Base-by-base conservation (phyloP, 2,888 invertebrate genomes). In the Tridacna crocea region DNA sequence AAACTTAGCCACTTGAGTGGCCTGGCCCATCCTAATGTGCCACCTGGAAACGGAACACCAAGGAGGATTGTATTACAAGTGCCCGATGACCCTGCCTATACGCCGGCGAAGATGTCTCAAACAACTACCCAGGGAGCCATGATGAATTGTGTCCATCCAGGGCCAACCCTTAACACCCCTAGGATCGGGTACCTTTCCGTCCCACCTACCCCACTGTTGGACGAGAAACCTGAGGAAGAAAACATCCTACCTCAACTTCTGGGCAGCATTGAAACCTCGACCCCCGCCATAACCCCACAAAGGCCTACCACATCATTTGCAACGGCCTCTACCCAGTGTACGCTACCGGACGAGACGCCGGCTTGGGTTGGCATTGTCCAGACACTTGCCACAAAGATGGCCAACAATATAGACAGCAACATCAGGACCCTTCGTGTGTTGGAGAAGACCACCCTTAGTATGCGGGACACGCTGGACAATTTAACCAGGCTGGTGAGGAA, bases 401-500 rank as follows among this genome's bases (percentile, higher is more conserved):
- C 12, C 26, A 4, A 63, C 12, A 19, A 46, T n/a, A 15, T 47
- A 22, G 47, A 68, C 19, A 47, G 27, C 3, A 68, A 47, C 47
- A 68, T 22, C 8, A 46, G 48, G 47, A 48, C 68, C 11, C 63
- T 63, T 26, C 24, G 63, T 11, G 63, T 26, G 47, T 46, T 68
- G 8, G 68, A 68, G 46, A 68, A 68, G 19, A 48, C 68, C 19
- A 68, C 68, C 46, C 19, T 46, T 8, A 68, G 46, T 13, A 2
- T 68, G 12, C 19, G 46, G 17, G 68, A 68, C 17, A 68, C 68
- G 12, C 47, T 68, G 2, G 68, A 68, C 19, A 68, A 48, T 13
- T 47, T 68, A 19, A 68, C 68, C 19, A 46, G 68, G 12, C n/a
- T 68, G n/a, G 48, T 68, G 68, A 63, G 63, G 63, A 63, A 63